phyloP scores from a whole-genome alignment of 2,888 invertebrate species.

The Dioctria linearis region DNA sequence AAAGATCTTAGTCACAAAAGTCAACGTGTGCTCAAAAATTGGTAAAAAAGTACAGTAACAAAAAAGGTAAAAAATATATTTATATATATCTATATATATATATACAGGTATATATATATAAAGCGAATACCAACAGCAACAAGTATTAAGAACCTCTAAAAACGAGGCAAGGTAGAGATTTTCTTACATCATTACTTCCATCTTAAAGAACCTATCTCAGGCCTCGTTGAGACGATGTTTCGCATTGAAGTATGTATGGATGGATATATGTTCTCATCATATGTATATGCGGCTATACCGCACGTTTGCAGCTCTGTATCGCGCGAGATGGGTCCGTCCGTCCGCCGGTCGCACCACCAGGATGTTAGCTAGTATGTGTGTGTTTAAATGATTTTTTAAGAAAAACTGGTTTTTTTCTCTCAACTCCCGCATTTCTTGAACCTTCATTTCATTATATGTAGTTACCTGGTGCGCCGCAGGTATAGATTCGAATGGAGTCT shows the following conservation, averaged over 20 bases:
- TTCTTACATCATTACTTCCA: constrained; percentile 52
- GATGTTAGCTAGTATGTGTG: not conserved
- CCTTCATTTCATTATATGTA: constrained; percentile 46
- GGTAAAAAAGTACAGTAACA: constrained; percentile 44
- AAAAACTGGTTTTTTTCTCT: constrained; percentile 49
- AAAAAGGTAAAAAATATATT: constrained; percentile 32
- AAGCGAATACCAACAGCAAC: constrained; percentile 41
- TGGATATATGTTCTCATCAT: too few species aligned
- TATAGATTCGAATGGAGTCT: constrained; percentile 59
- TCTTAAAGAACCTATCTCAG: constrained; percentile 28
- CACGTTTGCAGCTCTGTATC: not conserved
- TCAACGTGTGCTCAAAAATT: constrained; percentile 50
- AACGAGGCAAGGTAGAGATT: constrained; percentile 42
- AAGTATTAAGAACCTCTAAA: constrained; percentile 48
- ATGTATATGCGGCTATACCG: not conserved
- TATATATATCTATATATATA: too few species aligned
- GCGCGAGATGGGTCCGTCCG: not conserved
- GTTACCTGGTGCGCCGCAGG: constrained; percentile 47
- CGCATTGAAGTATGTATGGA: too few species aligned
- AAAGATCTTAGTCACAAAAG: constrained; percentile 49
- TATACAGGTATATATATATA: not conserved
- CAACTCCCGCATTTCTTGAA: constrained; percentile 55
- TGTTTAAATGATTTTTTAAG: constrained; percentile 30
- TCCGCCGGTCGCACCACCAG: not conserved
- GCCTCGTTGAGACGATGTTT: not conserved